Conservation (phyloP, 2,113 vertebrate species). For the Silurus glanis region DNA sequence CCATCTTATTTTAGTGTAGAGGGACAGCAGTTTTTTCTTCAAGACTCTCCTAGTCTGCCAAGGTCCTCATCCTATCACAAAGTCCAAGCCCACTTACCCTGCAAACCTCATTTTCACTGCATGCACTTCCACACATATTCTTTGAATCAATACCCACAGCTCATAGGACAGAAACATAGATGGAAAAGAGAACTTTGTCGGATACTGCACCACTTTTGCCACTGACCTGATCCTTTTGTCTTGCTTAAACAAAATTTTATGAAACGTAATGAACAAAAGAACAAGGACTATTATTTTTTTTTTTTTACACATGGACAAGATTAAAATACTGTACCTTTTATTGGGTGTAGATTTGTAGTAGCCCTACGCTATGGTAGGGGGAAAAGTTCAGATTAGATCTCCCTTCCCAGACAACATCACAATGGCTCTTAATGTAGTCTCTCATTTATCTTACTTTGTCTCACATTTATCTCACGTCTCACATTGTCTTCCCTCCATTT, state of each 20-base stretch:
- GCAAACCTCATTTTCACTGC: not conserved
- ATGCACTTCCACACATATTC: not conserved
- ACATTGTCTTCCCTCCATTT: constrained; percentile 6
- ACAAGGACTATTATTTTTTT: not conserved
- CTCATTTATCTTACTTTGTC: no score
- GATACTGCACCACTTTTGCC: not conserved
- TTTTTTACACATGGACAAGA: not conserved
- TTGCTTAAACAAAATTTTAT: constrained; percentile 26
- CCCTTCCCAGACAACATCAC: no score
- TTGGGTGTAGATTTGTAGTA: not conserved
- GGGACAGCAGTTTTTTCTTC: not conserved
- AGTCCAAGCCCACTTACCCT: not conserved
- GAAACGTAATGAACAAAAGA: not conserved
- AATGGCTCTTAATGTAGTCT: no score
- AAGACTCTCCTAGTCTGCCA: not conserved
- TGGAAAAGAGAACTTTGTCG: not conserved
- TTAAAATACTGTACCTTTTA: not conserved
- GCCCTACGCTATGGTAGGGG: not conserved
- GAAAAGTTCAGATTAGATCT: not conserved
- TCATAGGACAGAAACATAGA: not conserved
- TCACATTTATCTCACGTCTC: no score
- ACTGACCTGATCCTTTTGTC: not conserved
- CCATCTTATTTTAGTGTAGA: not conserved
- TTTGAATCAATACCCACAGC: not conserved
- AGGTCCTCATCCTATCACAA: not conserved